Evolutionary conservation across 2,888 invertebrate species (phyloP).

Genomic region (Leucozona laternaria): DNA sequence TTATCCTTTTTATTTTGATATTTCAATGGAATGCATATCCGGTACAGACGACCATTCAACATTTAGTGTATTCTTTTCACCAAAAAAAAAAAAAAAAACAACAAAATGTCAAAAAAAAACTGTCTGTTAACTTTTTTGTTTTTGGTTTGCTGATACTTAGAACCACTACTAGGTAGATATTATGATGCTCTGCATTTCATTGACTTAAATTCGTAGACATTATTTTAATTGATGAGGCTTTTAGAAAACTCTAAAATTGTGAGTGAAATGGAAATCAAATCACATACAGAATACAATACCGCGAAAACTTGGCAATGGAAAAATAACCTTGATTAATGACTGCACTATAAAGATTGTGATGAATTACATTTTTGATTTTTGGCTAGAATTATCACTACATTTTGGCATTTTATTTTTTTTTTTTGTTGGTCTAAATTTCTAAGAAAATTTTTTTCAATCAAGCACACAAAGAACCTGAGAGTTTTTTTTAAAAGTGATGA

Average conservation of each 20-base stretch:
- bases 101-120: slow-evolving; percentile 1
- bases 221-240: slow-evolving; percentile 48
- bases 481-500: slow-evolving; percentile 13
- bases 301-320: slow-evolving; percentile 47
- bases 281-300: not conserved
- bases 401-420: not conserved
- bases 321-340: slow-evolving; percentile 50
- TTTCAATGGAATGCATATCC: slow-evolving; percentile 69
- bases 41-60: slow-evolving; percentile 64
- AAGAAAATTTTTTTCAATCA: not conserved
- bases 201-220: slow-evolving; percentile 64
- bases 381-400: slow-evolving; percentile 11
- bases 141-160: not conserved
- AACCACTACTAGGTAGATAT: not conserved
- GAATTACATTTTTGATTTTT: slow-evolving; percentile 28
- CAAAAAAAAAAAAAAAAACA: slow-evolving; percentile 11
- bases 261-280: slow-evolving; percentile 25
- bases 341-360: slow-evolving; percentile 8
- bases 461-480: not conserved
- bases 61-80: slow-evolving; percentile 30
- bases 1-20: slow-evolving; percentile 33
- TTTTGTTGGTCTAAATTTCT: not conserved
- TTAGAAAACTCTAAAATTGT: slow-evolving; percentile 11
- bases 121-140: slow-evolving; percentile 59
- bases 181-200: slow-evolving; percentile 50